Conservation (phyloP, 2,797 vertebrate genomes). For the Intellagama lesueurii region DNA sequence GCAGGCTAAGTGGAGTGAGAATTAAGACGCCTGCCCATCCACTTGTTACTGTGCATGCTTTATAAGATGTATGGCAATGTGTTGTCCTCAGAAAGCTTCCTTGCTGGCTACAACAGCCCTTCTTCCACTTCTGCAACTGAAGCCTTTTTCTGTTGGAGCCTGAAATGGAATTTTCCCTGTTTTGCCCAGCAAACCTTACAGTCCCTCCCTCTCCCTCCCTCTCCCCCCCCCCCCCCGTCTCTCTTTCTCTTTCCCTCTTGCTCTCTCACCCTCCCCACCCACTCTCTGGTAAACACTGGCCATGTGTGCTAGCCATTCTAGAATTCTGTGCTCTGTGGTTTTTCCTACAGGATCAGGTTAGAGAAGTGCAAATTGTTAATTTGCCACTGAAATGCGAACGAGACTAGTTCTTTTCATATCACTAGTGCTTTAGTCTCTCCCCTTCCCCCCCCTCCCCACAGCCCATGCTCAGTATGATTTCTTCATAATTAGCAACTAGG, state of each 20-base stretch:
- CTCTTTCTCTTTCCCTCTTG: no score
- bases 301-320: not conserved
- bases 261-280: no score
- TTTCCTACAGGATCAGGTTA: not conserved
- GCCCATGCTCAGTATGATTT: not conserved
- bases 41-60: not conserved
- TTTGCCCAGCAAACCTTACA: not conserved
- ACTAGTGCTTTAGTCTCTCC: not conserved
- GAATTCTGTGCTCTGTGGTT: not conserved
- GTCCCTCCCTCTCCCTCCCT: no score
- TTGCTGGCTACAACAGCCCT: not conserved
- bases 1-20: conserved; percentile 12
- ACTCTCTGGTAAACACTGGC: no score
- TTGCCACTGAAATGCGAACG: not conserved
- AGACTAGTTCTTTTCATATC: no score
- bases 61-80: not conserved
- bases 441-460: not conserved
- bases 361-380: not conserved
- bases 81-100: not conserved
- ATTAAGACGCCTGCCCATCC: conserved; percentile 14
- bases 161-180: not conserved
- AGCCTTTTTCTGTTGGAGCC: not conserved
- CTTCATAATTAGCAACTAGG: conserved; percentile 22
- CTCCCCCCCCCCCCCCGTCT: no score
- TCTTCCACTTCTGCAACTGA: not conserved